A percentile compares a stretch with the other conserved stretches of the same genome.
phyloP scores from a whole-genome alignment of 2,113 vertebrate species.

The Cryptomyrus ogoouensis region DNA sequence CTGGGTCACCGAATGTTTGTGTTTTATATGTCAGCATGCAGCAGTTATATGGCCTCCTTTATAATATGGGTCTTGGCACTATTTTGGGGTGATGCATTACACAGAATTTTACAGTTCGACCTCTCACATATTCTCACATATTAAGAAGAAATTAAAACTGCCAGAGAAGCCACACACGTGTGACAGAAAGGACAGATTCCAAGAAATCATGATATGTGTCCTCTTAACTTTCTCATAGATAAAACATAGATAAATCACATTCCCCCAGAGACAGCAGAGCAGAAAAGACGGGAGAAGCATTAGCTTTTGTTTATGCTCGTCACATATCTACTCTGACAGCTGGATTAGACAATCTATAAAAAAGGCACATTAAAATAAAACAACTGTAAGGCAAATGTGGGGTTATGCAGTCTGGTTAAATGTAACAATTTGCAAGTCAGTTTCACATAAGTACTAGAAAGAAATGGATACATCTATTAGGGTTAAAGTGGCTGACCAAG shows the following conservation, averaged over 20 bases:
- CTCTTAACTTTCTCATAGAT: neutral
- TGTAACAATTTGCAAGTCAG: neutral
- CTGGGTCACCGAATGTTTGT: neutral
- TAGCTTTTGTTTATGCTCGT: neutral
- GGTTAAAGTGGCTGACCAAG: neutral
- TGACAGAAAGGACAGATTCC: neutral
- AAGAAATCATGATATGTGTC: neutral
- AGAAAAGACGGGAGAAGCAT: neutral
- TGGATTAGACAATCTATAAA: neutral
- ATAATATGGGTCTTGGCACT: neutral
- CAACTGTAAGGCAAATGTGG: neutral
- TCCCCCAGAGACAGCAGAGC: neutral
- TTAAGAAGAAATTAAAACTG: neutral
- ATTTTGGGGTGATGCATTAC: neutral
- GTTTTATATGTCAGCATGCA: neutral
- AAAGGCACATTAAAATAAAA: neutral
- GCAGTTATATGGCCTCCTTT: neutral
- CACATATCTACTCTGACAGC: neutral
- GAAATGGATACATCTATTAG: neutral
- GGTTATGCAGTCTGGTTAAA: neutral
- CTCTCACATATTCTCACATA: neutral
- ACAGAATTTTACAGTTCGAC: neutral
- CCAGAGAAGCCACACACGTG: neutral
- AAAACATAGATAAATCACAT: neutral
- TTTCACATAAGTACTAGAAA: neutral